phyloP scores from a whole-genome alignment of 2,797 vertebrate genomes.

The Syngnathus rostellatus region DNA sequence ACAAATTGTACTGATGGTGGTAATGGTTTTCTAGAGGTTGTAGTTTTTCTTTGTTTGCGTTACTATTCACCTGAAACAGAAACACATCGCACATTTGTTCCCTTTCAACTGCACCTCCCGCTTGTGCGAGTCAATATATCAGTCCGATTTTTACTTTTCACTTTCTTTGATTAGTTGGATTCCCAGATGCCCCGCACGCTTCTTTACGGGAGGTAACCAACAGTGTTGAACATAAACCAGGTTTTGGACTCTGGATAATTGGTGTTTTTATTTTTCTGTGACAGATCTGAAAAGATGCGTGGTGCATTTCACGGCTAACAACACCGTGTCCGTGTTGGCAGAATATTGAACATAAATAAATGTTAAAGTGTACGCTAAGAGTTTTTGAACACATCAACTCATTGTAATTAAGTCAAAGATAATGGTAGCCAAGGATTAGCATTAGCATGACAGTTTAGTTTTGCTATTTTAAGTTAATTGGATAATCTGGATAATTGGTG shows the following conservation, averaged over 20 bases:
- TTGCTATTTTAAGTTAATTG: too few relatives aligned
- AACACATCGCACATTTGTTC: constrained; percentile 42
- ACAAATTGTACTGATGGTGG: constrained; percentile 1
- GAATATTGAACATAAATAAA: background rate
- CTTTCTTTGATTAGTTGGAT: constrained; percentile 69
- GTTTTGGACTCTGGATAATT: constrained; percentile 70
- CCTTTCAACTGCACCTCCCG: constrained; percentile 41
- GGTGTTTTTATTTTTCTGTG: constrained; percentile 53
- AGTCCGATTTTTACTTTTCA: constrained; percentile 62
- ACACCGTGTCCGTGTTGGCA: constrained; percentile 12
- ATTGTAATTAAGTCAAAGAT: too few relatives aligned
- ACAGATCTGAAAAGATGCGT: constrained; percentile 61
- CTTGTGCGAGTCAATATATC: constrained; percentile 64
- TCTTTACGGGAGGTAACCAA: constrained; percentile 70
- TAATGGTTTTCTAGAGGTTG: background rate
- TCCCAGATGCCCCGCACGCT: constrained; percentile 57
- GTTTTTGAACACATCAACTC: too few relatives aligned
- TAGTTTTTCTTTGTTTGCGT: constrained; percentile 4
- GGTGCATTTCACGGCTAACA: constrained; percentile 57
- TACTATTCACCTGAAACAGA: constrained; percentile 2
- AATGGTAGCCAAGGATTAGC: too few relatives aligned
- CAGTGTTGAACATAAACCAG: constrained; percentile 58
- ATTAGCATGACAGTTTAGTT: too few relatives aligned
- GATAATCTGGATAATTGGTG: constrained; percentile 66
- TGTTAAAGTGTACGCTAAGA: too few relatives aligned